Conservation (phyloP, 2,888 invertebrate species). For the Gortyna flavago region DNA sequence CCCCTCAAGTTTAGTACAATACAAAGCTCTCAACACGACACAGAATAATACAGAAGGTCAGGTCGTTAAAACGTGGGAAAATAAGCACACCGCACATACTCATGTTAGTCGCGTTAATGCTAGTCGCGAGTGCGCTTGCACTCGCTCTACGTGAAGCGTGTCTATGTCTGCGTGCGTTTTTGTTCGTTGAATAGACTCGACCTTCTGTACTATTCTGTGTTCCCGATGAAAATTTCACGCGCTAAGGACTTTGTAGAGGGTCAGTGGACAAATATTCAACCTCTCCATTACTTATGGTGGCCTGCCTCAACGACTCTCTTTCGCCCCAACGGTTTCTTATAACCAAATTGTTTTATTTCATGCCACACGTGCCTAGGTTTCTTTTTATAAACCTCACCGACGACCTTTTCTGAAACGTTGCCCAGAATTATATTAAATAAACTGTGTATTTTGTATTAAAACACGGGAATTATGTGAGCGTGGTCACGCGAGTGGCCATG, state of each 20-base stretch:
- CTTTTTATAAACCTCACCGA: constrained; percentile 50
- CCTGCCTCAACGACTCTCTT: constrained; percentile 65
- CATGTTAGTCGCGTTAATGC: neutral
- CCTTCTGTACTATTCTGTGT: constrained; percentile 26
- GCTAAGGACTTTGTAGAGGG: constrained; percentile 74
- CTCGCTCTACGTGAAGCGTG: neutral
- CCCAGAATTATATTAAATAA: constrained; percentile 56
- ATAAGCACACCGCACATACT: no score
- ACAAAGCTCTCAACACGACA: constrained; percentile 36
- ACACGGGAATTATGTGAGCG: constrained; percentile 42
- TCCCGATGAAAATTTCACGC: constrained; percentile 80
- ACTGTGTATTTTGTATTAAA: constrained; percentile 51
- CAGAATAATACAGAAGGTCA: constrained; percentile 5
- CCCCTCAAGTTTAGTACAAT: constrained; percentile 70
- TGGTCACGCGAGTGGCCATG: constrained; percentile 60
- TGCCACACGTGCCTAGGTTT: constrained; percentile 61
- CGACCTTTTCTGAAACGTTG: constrained; percentile 60
- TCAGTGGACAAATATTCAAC: constrained; percentile 78
- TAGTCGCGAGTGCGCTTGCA: neutral
- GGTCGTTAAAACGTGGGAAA: neutral
- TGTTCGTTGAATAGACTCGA: neutral
- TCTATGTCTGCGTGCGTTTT: neutral
- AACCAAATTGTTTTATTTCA: constrained; percentile 76
- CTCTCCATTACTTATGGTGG: constrained; percentile 81
- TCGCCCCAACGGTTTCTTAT: constrained; percentile 71